These are phyloP conservation scores for Vanacampus margaritifer DNA, from an alignment of 2,113 vertebrate species.

Conservation along the genomic window DNA sequence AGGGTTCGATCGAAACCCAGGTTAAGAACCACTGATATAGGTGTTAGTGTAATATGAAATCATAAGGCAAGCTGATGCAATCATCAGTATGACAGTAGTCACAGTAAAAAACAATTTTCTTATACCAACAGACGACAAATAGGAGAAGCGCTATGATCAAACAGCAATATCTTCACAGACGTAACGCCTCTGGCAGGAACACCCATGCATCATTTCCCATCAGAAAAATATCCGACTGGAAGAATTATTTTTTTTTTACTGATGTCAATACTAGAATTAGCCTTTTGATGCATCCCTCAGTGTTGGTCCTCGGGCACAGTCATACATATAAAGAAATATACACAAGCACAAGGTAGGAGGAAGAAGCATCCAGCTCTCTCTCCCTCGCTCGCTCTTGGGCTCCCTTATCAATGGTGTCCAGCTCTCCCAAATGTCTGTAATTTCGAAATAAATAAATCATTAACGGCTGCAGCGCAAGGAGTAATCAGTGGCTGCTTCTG, in stretches of 20 bases:
- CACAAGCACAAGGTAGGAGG: slow-evolving; percentile 19
- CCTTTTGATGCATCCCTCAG: slow-evolving; percentile 29
- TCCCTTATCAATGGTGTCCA: slow-evolving; percentile 60
- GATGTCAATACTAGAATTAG: slow-evolving; percentile 42
- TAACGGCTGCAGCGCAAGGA: slow-evolving; percentile 51
- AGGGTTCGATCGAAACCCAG: too few species aligned
- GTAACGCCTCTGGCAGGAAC: slow-evolving; percentile 22
- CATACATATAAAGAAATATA: slow-evolving; percentile 6
- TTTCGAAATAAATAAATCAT: slow-evolving; percentile 73
- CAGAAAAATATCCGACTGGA: slow-evolving; percentile 22
- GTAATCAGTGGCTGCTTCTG: slow-evolving; percentile 57
- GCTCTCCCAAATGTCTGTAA: slow-evolving; percentile 53
- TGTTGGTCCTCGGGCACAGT: slow-evolving; percentile 10
- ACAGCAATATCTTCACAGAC: slow-evolving; percentile 52
- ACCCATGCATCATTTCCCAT: slow-evolving; percentile 16
- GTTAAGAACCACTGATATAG: not conserved
- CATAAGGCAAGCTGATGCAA: not conserved
- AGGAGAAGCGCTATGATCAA: slow-evolving; percentile 32
- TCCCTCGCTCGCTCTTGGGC: slow-evolving; percentile 24
- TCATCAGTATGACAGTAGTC: not conserved
- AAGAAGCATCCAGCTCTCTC: slow-evolving; percentile 21
- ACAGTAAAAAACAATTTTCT: slow-evolving; percentile 7
- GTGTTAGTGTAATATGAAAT: not conserved
- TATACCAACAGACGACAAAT: slow-evolving; percentile 12
- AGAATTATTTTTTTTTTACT: slow-evolving; percentile 7